Conservation (phyloP, 2,888 invertebrate species). For the Odontomyia ornata region DNA sequence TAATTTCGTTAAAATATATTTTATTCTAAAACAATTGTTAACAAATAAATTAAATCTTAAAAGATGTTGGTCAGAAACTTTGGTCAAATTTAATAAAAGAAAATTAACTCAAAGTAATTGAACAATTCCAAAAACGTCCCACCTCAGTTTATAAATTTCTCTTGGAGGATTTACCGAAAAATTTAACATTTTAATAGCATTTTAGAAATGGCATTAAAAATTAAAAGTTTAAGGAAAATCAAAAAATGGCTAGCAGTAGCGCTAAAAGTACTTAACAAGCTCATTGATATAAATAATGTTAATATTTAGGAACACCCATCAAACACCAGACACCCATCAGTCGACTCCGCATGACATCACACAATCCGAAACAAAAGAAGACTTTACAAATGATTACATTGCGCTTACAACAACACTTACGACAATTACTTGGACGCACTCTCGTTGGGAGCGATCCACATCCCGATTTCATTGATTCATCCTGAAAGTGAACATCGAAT, state of each 20-base stretch:
- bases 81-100: not conserved
- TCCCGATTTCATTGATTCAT: not conserved
- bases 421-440: not conserved
- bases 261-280: conserved; percentile 31
- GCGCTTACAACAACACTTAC: no score
- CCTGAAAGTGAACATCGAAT: conserved; percentile 28
- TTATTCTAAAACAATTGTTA: conserved; percentile 8
- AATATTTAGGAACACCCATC: conserved; percentile 19
- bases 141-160: conserved; percentile 34
- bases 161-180: not conserved
- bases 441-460: not conserved
- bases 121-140: conserved; percentile 36
- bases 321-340: not conserved
- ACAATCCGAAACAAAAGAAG: conserved; percentile 6
- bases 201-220: conserved; percentile 27
- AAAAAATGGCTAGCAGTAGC: conserved; percentile 29
- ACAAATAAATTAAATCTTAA: not conserved
- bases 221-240: conserved; percentile 14
- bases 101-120: not conserved
- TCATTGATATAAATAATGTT: conserved; percentile 31
- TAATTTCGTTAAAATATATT: conserved; percentile 13
- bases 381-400: not conserved
- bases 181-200: conserved; percentile 31
- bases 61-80: not conserved
- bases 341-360: not conserved